Percentiles rank a stretch among this genome's conserved stretches.
phyloP scores from a whole-genome alignment of 1,140 invertebrate species.

The Euglossa dilemma region DNA sequence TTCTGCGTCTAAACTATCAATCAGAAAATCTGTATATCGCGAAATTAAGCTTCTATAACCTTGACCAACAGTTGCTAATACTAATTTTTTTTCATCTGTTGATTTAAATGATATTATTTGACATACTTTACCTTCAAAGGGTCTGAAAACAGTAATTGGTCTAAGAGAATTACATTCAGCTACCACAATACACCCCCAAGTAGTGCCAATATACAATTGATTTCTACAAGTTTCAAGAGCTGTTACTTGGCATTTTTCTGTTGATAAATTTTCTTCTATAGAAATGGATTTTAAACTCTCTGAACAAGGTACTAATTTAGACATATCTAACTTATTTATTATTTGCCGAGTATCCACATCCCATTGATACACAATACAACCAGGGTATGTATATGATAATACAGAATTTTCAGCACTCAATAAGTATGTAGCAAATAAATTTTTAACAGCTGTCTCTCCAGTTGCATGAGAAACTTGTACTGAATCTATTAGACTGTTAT shows the following conservation, averaged over 20 bases:
- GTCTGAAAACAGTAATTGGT: constrained; percentile 94
- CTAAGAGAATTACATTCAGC: constrained; percentile 90
- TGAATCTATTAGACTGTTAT: constrained; percentile 75
- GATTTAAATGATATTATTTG: constrained; percentile 79
- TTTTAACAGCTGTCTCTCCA: constrained; percentile 70
- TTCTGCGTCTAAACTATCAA: constrained; percentile 77
- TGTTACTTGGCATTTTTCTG: constrained; percentile 91
- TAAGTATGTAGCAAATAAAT: constrained; percentile 79
- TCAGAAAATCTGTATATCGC: constrained; percentile 85
- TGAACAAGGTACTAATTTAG: constrained; percentile 94
- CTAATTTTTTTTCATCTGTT: constrained; percentile 80
- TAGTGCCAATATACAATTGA: constrained; percentile 93
- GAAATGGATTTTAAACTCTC: constrained; percentile 95
- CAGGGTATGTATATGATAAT: constrained; percentile 90
- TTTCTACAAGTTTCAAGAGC: constrained; percentile 88
- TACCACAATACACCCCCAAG: constrained; percentile 95
- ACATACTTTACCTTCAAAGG: constrained; percentile 91
- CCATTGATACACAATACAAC: constrained; percentile 94
- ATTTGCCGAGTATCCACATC: constrained; percentile 86
- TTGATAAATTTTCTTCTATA: constrained; percentile 93
- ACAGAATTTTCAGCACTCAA: constrained; percentile 83
- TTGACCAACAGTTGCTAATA: constrained; percentile 90
- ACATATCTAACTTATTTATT: constrained; percentile 93
- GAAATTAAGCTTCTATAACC: constrained; percentile 92
- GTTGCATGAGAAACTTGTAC: constrained; percentile 67